phyloP scores from a whole-genome alignment of 2,797 vertebrate genomes.

The Allobates femoralis region DNA sequence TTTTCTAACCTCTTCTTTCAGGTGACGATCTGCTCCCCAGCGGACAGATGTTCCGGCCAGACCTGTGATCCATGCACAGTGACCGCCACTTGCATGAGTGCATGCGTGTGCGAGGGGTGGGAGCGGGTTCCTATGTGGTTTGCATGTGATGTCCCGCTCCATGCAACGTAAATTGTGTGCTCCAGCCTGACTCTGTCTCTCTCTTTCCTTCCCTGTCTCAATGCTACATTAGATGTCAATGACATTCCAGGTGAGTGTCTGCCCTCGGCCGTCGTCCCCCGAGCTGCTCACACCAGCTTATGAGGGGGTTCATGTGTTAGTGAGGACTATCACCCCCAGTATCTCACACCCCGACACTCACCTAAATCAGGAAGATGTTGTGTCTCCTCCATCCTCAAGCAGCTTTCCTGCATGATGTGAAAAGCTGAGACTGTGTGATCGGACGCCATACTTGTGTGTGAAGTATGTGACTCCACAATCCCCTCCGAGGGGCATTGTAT shows the following conservation, averaged over 20 bases:
- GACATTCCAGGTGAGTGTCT: conserved; percentile 93
- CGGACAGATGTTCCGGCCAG: conserved; percentile 82
- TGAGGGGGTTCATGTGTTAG: background rate
- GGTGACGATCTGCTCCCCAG: conserved; percentile 84
- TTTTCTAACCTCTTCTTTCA: conserved; percentile 79
- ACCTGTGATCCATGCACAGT: conserved; percentile 86
- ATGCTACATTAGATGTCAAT: conserved; percentile 85
- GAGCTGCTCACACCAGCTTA: no score
- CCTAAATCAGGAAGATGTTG: no score
- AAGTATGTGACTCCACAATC: conserved; percentile 82
- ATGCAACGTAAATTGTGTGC: conserved; percentile 83
- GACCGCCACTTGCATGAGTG: conserved; percentile 77
- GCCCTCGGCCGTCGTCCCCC: background rate
- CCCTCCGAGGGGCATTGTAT: conserved; percentile 54
- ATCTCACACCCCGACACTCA: no score
- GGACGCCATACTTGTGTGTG: conserved; percentile 76
- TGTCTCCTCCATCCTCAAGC: conserved; percentile 40
- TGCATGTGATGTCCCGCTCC: conserved; percentile 86
- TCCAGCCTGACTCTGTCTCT: conserved; percentile 69
- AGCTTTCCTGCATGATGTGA: conserved; percentile 75
- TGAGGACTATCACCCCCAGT: background rate
- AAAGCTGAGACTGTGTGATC: conserved; percentile 75
- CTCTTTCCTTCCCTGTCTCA: conserved; percentile 73
- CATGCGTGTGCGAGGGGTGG: conserved; percentile 68
- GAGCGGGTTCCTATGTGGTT: conserved; percentile 70